Percentiles rank a stretch among this genome's conserved stretches.
Evolutionary conservation across 2,888 invertebrate genomes (phyloP).

Genomic region (Philereme vetulata): DNA sequence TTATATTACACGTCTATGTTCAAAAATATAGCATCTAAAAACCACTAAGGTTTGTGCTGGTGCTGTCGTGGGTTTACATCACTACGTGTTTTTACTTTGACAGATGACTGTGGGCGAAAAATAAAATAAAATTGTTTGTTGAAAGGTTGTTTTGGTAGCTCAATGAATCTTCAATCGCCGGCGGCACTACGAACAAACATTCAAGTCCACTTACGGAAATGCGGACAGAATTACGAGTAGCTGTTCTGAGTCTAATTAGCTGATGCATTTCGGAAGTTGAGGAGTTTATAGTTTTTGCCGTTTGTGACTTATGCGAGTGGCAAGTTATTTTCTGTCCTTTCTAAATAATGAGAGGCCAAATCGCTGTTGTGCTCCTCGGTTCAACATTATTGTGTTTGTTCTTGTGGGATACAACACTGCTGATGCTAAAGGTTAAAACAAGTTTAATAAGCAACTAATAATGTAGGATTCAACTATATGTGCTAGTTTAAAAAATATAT

Average conservation of each 20-base stretch:
- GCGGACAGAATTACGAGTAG: constrained; percentile 30
- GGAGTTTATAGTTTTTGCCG: constrained; percentile 11
- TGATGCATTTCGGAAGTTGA: constrained; percentile 22
- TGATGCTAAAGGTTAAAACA: no score
- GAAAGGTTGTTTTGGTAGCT: constrained; percentile 1
- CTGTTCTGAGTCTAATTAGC: constrained; percentile 27
- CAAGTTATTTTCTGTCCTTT: constrained; percentile 1
- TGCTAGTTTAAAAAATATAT: no score
- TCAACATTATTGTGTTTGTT: no score
- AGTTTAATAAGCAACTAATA: no score
- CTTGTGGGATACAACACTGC: no score
- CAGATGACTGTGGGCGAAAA: no score
- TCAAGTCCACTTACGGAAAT: constrained; percentile 38
- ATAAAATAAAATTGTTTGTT: constrained; percentile 6
- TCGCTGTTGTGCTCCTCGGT: neutral
- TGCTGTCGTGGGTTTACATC: no score
- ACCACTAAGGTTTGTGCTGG: no score
- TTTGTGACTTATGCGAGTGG: constrained; percentile 4
- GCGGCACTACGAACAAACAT: constrained; percentile 38
- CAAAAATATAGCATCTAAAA: no score
- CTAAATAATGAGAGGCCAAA: neutral
- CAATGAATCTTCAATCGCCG: constrained; percentile 7
- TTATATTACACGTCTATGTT: no score
- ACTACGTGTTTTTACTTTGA: no score
- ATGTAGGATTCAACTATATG: no score